phyloP scores from a whole-genome alignment of 1,140 invertebrate species.

The Drosophila ironensis region DNA sequence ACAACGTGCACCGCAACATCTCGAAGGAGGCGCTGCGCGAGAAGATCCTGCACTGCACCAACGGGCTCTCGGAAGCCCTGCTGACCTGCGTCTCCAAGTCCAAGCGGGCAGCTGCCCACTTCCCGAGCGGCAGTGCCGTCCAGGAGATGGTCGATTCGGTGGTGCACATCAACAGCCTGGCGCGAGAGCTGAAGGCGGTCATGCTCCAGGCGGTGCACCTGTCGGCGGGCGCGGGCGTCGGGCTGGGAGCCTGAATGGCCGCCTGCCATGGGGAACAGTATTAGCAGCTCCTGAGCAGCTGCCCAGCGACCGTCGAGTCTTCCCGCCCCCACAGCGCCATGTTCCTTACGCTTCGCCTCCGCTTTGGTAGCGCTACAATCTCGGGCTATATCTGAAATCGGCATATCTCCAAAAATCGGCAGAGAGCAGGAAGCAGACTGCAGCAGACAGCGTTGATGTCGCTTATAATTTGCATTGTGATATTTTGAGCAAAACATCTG shows the following conservation, averaged over 20 bases:
- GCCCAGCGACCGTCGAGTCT: constrained; percentile 44
- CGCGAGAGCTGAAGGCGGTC: constrained; percentile 88
- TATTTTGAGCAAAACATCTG: constrained; percentile 62
- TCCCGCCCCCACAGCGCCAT: constrained; percentile 55
- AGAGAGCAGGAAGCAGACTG: no score
- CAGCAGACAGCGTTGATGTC: constrained; percentile 12
- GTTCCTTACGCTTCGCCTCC: constrained; percentile 18
- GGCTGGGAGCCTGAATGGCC: constrained; percentile 33
- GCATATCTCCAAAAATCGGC: constrained; percentile 70
- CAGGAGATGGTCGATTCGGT: constrained; percentile 97
- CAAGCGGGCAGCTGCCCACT: constrained; percentile 94
- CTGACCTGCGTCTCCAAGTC: constrained; percentile 93
- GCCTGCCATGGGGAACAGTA: constrained; percentile 18
- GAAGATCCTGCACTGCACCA: constrained; percentile 89
- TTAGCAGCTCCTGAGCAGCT: constrained; percentile 21
- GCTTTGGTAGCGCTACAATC: no score
- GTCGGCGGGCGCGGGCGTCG: constrained; percentile 42
- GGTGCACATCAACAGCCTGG: constrained; percentile 90
- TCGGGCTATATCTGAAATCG: constrained; percentile 21
- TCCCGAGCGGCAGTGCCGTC: constrained; percentile 93
- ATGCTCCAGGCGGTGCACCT: constrained; percentile 84
- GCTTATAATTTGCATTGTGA: constrained; percentile 63
- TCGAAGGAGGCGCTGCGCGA: constrained; percentile 87
- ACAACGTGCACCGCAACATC: constrained; percentile 93
- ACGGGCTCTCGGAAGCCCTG: constrained; percentile 91